These are phyloP conservation scores for Scartelaos histophorus DNA, from an alignment of 2,113 vertebrate genomes.

Conservation along the genomic window DNA sequence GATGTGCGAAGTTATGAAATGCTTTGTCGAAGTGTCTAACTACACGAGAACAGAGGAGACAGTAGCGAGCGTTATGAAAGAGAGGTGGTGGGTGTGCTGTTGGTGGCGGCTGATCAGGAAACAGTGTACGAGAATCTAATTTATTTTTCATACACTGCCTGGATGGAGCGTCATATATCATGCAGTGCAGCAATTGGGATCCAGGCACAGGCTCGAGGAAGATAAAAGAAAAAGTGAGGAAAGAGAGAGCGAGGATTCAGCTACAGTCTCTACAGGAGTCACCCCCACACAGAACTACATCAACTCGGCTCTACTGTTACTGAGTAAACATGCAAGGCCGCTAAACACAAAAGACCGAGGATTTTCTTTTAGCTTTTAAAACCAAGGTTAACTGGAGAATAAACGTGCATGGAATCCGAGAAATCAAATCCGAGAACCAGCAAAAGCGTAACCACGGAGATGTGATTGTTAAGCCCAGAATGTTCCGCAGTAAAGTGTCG, in stretches of 20 bases:
- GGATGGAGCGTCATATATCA: conserved; percentile 73
- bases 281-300: conserved; percentile 59
- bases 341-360: not conserved
- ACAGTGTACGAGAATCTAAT: conserved; percentile 70
- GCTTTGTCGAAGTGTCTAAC: conserved; percentile 8
- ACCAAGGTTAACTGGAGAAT: not conserved
- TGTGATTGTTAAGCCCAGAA: too few relatives aligned
- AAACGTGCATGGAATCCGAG: too few relatives aligned
- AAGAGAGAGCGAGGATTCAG: conserved; percentile 56
- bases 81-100: conserved; percentile 22
- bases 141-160: conserved; percentile 73
- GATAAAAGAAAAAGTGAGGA: conserved; percentile 74
- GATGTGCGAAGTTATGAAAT: not conserved
- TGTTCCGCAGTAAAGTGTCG: too few relatives aligned
- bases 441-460: not conserved
- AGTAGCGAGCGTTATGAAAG: conserved; percentile 42
- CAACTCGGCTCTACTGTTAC: conserved; percentile 52
- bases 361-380: not conserved
- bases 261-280: conserved; percentile 50
- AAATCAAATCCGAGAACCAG: not conserved
- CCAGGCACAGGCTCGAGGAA: conserved; percentile 52
- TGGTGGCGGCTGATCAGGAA: conserved; percentile 58
- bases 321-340: conserved; percentile 21
- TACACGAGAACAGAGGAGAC: conserved; percentile 17
- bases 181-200: conserved; percentile 60